Evolutionary conservation across 2,888 invertebrate genomes (phyloP), one percentile per base, ranked within the genome.

Genomic region (Achlya flavicornis): DNA sequence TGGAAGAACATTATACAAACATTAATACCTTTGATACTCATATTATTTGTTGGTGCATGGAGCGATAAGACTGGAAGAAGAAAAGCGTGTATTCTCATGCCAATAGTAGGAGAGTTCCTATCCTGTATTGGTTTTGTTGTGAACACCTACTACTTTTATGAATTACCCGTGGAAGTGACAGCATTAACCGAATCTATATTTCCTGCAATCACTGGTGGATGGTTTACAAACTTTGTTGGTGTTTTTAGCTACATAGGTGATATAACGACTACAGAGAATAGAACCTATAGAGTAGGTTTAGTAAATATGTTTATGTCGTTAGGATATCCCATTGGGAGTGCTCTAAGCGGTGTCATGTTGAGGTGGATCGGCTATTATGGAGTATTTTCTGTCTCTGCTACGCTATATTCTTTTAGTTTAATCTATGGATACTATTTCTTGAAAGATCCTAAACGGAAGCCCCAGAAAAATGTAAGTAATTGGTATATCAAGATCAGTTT

Each of bases 231-330:
- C 95, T 96, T 97, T 76, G 96, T 97, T 94, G 97, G 97, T 14
- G 96, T 97, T 62, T 97, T 98, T 88, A 97, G 97, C 87, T 98
- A 98, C 84, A 96, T 98, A 61, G 97, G 97, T 53, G 98, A 98
- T 80, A 96, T 98, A 14, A 97, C 98, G 1, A 96, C 96, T 0
- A 95, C 95, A 62, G 96, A 97, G 81, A 96, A 96, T 62, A 94
- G 98, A 73, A 98, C 98, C 0, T 93, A 97, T 26, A 93, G 98
- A 74, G 97, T 98, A 53, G 98, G 98, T 7, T 95, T 98, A 63
- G 96, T 97, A 62, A 98, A 98, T 86, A 95, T 98, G 26, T 98
- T 97, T 86, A 96, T 97, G 81, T 97, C 98, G 0, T 90, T 98
- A 26, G 98, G 98, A 0, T 96, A 97, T 61, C 98, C 98, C 0